These are phyloP conservation scores for Loris lydekkerianus DNA, from an alignment of 2,797 vertebrate genomes.

Conservation along the genomic window DNA sequence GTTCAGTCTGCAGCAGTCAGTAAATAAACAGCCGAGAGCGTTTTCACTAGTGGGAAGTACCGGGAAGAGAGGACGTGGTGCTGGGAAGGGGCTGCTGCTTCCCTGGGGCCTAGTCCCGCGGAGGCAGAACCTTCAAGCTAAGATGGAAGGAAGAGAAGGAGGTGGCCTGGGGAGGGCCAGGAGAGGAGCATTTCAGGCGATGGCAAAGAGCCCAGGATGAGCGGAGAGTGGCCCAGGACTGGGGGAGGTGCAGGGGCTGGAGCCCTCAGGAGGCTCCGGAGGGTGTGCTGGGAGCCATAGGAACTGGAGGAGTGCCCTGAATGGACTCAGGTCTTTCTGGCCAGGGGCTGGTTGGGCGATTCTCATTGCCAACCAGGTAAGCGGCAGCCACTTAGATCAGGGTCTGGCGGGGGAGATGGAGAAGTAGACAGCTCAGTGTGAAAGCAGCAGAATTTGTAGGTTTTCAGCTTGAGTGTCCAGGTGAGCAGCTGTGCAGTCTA, in stretches of 20 bases:
- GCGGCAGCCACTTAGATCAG: neutral
- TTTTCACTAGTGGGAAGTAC: neutral
- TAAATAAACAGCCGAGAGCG: neutral
- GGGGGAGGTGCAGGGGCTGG: neutral
- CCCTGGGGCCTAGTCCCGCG: too few species aligned
- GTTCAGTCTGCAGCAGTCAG: neutral
- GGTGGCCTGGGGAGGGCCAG: neutral
- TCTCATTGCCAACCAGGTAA: fast-evolving
- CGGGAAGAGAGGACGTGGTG: neutral
- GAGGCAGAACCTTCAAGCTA: neutral
- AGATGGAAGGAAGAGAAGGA: neutral
- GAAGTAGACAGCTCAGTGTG: neutral
- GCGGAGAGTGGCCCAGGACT: neutral
- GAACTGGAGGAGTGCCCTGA: fast-evolving
- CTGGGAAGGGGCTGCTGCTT: neutral
- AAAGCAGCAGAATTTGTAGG: neutral
- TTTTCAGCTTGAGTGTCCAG: neutral
- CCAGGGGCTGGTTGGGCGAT: fast-evolving
- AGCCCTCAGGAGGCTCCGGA: neutral
- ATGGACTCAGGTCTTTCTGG: neutral
- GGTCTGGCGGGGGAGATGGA: neutral
- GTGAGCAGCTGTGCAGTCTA: neutral
- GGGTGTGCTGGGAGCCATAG: too few species aligned
- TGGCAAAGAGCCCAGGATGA: neutral
- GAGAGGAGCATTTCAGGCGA: fast-evolving